Percentiles rank a stretch among this genome's conserved stretches.
Evolutionary conservation across 2,113 vertebrate species (phyloP).

Genomic region (Tringa solitaria): DNA sequence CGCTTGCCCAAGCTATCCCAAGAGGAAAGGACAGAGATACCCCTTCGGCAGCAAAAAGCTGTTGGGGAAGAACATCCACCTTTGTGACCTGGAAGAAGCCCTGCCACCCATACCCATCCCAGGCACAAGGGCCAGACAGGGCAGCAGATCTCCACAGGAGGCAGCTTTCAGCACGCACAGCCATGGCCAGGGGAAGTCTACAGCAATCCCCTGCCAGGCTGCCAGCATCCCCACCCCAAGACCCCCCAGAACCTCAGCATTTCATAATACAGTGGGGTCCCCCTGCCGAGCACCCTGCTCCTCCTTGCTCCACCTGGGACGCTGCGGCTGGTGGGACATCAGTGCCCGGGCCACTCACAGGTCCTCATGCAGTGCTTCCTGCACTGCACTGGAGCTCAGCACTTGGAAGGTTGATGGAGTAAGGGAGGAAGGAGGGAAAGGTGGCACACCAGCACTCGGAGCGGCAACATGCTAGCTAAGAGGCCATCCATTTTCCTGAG

Average conservation of each 20-base stretch:
- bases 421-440: background rate
- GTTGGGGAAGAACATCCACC: background rate
- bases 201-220: background rate
- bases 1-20: background rate
- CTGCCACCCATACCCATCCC: background rate
- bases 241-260: background rate
- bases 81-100: background rate
- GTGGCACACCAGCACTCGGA: background rate
- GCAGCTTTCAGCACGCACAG: background rate
- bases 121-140: background rate
- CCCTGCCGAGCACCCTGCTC: background rate
- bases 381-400: background rate
- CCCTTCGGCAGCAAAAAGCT: background rate
- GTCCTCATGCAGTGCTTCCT: accelerated
- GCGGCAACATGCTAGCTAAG: background rate
- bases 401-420: background rate
- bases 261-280: background rate
- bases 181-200: background rate
- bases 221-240: background rate
- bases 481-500: background rate
- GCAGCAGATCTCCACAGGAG: background rate
- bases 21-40: background rate
- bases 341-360: accelerated
- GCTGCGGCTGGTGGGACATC: background rate
- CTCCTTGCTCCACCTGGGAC: background rate